Base-by-base conservation (phyloP, 2,888 invertebrate species). In the Coenonympha glycerion region DNA sequence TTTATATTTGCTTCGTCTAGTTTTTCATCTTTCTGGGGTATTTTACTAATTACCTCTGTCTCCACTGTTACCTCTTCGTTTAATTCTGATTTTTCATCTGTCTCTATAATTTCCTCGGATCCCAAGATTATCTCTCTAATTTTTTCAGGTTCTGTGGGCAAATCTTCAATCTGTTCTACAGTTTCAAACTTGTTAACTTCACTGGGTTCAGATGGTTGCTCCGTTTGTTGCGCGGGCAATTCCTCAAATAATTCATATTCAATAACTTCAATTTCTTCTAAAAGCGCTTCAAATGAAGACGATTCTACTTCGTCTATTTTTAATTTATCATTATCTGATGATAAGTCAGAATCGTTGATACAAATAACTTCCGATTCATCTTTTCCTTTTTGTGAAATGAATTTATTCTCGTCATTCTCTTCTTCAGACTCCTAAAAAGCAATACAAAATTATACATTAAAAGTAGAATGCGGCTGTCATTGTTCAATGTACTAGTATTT, bases 321-420 rank as follows among this genome's bases (percentile, higher is more conserved):
- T 2, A 67, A 54, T 56, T 59, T 62, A 19, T 64, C 51, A 9
- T 52, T 52, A 40, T 57, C 59, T 11, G 68, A 67, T 4, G 71
- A 64, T 15, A 71, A 69, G 9, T 78, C 77, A 0, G 70, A 68
- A 54, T 73, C 73, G 6, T 58, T 60, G 26, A 79, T 75, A 5
- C 73, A 78, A 60, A 80, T 80, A 2, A 80, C 59, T 59, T 78
- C 77, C 57, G 76, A 76, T 30, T 68, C 66, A 16, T 65, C n/a
- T n/a, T n/a, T n/a, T n/a, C n/a, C n/a, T n/a, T n/a, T n/a, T n/a
- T n/a, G n/a, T n/a, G n/a, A n/a, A n/a, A n/a, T n/a, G n/a, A n/a
- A n/a, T n/a, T n/a, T n/a, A n/a, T n/a, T n/a, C n/a, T n/a, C 64
- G 13, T 60, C 61, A 2, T 55, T 64, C 4, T 65, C 60, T 9